Evolutionary conservation across 1,140 invertebrate species (phyloP).

Genomic region (Anastrepha obliqua): DNA sequence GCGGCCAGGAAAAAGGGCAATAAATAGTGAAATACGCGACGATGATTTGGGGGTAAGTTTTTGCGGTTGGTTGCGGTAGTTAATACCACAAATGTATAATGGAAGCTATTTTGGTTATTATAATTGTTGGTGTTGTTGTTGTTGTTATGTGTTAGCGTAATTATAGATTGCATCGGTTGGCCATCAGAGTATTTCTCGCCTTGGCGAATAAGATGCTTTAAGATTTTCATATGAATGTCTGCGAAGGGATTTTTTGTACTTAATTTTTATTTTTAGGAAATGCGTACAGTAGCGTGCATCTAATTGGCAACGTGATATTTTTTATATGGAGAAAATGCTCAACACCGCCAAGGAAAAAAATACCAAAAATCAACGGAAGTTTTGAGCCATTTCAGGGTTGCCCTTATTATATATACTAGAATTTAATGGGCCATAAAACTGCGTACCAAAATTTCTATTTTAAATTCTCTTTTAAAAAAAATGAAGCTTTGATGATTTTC

Average conservation of each 20-base stretch:
- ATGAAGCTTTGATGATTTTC: no score
- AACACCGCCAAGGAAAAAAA: no score
- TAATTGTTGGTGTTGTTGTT: constrained; percentile 25
- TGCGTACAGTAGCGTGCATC: no score
- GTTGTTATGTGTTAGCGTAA: constrained; percentile 26
- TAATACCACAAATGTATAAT: constrained; percentile 38
- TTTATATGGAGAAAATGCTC: no score
- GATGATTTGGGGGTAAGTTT: constrained; percentile 34
- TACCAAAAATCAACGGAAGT: no score
- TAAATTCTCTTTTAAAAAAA: no score
- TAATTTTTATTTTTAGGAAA: not conserved
- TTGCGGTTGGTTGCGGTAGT: constrained; percentile 41
- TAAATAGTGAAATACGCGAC: constrained; percentile 35
- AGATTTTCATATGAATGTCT: not conserved
- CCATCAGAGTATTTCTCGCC: constrained; percentile 9
- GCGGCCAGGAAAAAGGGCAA: constrained; percentile 26
- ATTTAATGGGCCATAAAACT: no score
- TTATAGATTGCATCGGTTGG: constrained; percentile 37
- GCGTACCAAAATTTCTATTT: no score
- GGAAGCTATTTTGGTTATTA: not conserved
- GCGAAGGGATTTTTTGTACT: not conserved
- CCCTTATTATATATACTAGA: no score
- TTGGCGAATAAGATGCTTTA: not conserved
- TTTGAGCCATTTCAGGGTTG: no score
- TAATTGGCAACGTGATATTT: no score